These are phyloP conservation scores for Corythornis leucogaster DNA, from an alignment of 2,797 vertebrate species.

Conservation along the genomic window DNA sequence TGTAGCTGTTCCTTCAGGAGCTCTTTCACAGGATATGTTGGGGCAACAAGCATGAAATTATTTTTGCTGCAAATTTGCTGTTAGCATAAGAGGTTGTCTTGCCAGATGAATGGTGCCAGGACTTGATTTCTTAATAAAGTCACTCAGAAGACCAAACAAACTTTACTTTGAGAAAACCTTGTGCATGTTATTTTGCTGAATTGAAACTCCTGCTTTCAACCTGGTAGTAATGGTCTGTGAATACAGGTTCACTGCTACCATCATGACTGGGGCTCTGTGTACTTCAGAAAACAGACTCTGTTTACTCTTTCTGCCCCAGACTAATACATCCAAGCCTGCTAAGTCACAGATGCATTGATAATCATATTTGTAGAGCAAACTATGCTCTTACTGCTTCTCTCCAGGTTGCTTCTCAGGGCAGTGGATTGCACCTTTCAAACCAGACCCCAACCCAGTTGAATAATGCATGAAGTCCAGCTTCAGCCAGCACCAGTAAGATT, in stretches of 20 bases:
- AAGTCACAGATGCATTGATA: background rate
- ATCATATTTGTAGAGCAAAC: background rate
- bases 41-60: background rate
- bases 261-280: background rate
- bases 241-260: background rate
- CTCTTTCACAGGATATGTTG: background rate
- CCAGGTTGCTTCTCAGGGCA: background rate
- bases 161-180: background rate
- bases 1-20: background rate
- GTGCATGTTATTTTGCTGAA: background rate
- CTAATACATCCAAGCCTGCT: background rate
- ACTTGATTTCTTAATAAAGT: background rate
- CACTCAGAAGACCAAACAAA: background rate
- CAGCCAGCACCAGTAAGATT: background rate
- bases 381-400: background rate
- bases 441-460: background rate
- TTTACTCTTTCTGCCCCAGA: background rate
- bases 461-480: rapidly evolving
- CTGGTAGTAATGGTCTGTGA: background rate
- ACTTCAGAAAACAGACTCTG: background rate
- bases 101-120: background rate
- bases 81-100: background rate
- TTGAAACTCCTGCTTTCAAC: background rate
- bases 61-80: background rate
- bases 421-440: background rate